A percentile compares a stretch with the other conserved stretches of the same genome.
Conservation (phyloP, 2,113 vertebrate genomes). For the Eurypyga helias region DNA sequence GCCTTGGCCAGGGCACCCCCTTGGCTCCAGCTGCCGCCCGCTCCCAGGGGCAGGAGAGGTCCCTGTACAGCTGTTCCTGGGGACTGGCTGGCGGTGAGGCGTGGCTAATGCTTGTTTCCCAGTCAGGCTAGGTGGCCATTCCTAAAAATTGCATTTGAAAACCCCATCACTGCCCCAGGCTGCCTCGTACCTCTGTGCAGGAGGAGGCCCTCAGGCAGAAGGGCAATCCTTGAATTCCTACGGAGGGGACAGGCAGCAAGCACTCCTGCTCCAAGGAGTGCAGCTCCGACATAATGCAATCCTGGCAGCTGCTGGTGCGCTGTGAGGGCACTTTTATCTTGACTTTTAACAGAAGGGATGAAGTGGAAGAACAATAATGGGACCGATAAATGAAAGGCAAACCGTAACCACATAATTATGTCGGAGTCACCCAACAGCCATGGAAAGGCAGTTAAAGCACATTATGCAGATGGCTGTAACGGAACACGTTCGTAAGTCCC, state of each 20-base stretch:
- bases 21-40: rapidly evolving
- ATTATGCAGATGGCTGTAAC: slow-evolving; percentile 55
- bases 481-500: slow-evolving; percentile 33
- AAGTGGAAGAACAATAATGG: slow-evolving; percentile 14
- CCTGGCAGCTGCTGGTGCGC: background rate
- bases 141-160: background rate
- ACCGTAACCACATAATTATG: slow-evolving; percentile 58
- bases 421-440: slow-evolving; percentile 39
- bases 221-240: background rate
- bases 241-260: background rate
- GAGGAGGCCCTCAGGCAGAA: background rate
- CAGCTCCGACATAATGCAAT: background rate
- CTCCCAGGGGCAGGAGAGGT: rapidly evolving
- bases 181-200: rapidly evolving
- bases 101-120: rapidly evolving
- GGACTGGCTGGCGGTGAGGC: background rate
- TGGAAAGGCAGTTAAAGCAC: slow-evolving; percentile 46
- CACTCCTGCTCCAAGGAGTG: background rate
- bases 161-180: background rate
- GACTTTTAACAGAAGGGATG: background rate
- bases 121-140: background rate
- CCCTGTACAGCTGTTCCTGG: rapidly evolving
- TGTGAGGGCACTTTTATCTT: background rate
- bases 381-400: slow-evolving; percentile 42
- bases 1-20: rapidly evolving